Evolutionary conservation across 2,797 vertebrate species (phyloP), one percentile per base, ranked within the genome.

Genomic region (Allobates femoralis): DNA sequence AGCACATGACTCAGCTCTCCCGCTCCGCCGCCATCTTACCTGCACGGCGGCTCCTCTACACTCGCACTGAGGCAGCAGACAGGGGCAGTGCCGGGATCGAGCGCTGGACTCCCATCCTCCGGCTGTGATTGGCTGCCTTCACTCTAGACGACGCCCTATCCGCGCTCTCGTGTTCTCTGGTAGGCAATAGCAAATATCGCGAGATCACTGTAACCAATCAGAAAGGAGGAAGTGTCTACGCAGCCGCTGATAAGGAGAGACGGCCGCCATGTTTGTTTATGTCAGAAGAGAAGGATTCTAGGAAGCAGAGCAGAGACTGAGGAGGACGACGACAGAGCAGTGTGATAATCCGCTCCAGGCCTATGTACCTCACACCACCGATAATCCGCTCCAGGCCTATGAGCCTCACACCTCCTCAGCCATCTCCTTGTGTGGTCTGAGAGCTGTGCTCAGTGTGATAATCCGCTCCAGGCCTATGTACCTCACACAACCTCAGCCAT

Each of bases 1-100:
- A 46, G 41, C 41, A 46, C 41, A 46, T 86, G 85, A 86, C 85
- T 86, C 85, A 86, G 85, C 85, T 67, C 16, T 8, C 34, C 60
- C 14, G 34, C 46, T 6, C 18, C 0, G 0, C 67, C 76, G 86
- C 86, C 86, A 87, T 87, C 75, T 87, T 87, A 87, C 86, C 81
- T 87, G 67, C 76, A 58, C 34, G 8, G 46, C 81, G 30, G 55
- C 76, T 80, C 76, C 46, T 80, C 46, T 10, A 7, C 41, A 8
- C 5, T 46, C 67, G 67, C 56, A 87, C 75, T 64, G 77, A 84
- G 86, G 21, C 58, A 32, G 28, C 60, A 46, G 15, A 69, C 11
- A 28, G 23, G 71, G 60, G 1, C 19, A 4, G 32, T 51, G 14
- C 78, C 30, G 37, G 3, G 7, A 10, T 64, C 79, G 10, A 50